A percentile compares a stretch with the other conserved stretches of the same genome.
Evolutionary conservation across 2,113 vertebrate genomes (phyloP).

Genomic region (Microcebus jonahi): DNA sequence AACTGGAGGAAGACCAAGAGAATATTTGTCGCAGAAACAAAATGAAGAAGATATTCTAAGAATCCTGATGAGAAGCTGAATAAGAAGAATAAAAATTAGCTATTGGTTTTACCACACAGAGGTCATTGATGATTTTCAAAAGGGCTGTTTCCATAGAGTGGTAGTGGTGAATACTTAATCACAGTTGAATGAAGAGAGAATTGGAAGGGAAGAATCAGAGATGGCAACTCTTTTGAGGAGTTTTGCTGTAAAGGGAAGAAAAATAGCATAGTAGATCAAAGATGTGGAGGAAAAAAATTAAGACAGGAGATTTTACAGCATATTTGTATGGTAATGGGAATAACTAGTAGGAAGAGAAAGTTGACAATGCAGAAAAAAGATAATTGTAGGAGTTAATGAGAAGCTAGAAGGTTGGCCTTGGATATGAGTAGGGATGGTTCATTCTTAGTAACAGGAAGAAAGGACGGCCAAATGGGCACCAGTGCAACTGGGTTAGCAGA

Average conservation of each 20-base stretch:
- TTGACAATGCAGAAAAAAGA: background rate
- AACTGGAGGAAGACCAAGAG: background rate
- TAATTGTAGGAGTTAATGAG: background rate
- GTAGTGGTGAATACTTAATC: background rate
- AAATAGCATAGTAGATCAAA: background rate
- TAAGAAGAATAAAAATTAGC: background rate
- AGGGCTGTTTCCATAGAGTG: background rate
- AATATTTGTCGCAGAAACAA: background rate
- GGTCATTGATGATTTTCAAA: slow-evolving; percentile 8
- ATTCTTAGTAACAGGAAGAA: background rate
- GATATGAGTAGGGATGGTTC: background rate
- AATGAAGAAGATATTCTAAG: background rate
- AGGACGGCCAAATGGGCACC: background rate
- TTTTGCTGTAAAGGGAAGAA: background rate
- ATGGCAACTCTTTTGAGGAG: background rate
- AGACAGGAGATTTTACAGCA: background rate
- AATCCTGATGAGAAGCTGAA: background rate
- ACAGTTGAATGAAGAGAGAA: background rate
- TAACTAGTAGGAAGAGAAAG: background rate
- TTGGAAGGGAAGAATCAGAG: background rate
- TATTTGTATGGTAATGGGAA: slow-evolving; percentile 19
- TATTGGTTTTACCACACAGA: background rate
- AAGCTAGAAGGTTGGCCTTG: background rate
- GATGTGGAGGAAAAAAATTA: background rate
- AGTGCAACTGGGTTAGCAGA: background rate